Base-by-base conservation (phyloP, 2,888 invertebrate species). In the Heliconius charithonia region DNA sequence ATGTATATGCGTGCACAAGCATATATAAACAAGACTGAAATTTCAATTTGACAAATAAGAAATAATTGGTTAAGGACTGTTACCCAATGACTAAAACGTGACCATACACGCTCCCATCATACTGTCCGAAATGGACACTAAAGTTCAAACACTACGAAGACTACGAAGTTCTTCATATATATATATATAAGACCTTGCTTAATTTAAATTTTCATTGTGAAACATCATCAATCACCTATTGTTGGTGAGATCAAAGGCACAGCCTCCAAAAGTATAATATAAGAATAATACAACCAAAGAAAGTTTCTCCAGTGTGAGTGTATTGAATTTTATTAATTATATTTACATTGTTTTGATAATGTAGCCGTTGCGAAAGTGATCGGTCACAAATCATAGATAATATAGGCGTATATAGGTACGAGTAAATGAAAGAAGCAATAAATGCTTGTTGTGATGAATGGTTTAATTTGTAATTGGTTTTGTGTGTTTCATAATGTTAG, bases 141-240 rank as follows among this genome's bases (percentile, higher is more conserved):
- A 51, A 51, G 19, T n/a, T 27, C 29, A 59, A 32, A 19, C 56
- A n/a, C 37, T 37, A 51, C 7, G 51, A n/a, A n/a, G n/a, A n/a
- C n/a, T n/a, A n/a, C n/a, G n/a, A n/a, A n/a, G n/a, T n/a, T n/a
- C n/a, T n/a, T n/a, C n/a, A n/a, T n/a, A n/a, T n/a, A n/a, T n/a
- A n/a, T n/a, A n/a, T 59, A 72, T 22, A 56, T 0, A 32, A 59
- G 72, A 74, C 74, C 74, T 74, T 74, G 74, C 27, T 27, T 45
- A 65, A 37, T 27, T 41, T 62, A 74, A 74, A 10, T 27, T 41
- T 74, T 16, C 16, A 45, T 74, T 65, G 62, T 67, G 71, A 80
- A 71, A 75, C 66, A 70, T 69, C 80, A 83, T 82, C 82, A 81
- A 81, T 82, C 72, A 72, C 25, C 70, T 37, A 81, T 83, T 83